Conservation (phyloP, 2,797 vertebrate genomes). For the Amphiprion clarkii region DNA sequence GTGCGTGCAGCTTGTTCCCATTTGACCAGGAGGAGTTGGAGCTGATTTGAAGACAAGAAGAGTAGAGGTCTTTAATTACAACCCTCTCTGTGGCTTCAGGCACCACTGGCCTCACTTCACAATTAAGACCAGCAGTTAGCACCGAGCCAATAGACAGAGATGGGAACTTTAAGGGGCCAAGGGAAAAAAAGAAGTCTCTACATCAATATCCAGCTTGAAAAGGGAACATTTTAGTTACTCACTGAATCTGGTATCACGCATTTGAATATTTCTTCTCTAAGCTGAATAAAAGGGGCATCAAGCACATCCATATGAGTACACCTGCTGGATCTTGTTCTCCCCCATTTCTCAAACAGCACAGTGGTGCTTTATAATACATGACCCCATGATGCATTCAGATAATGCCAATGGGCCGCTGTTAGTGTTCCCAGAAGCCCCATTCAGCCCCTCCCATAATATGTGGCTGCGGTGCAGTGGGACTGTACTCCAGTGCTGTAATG, state of each 20-base stretch:
- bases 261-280: slow-evolving; percentile 24
- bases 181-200: slow-evolving; percentile 34
- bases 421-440: slow-evolving; percentile 58
- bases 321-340: neutral
- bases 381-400: slow-evolving; percentile 56
- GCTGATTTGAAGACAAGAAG: slow-evolving; percentile 82
- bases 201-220: slow-evolving; percentile 38
- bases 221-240: slow-evolving; percentile 37
- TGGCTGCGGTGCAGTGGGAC: slow-evolving; percentile 66
- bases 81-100: slow-evolving; percentile 71
- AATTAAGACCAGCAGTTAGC: slow-evolving; percentile 79
- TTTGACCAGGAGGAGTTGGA: slow-evolving; percentile 77
- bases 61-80: slow-evolving; percentile 84
- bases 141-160: slow-evolving; percentile 52
- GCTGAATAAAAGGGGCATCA: neutral
- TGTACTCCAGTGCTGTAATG: slow-evolving; percentile 74
- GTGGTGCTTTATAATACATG: slow-evolving; percentile 32
- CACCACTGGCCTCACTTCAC: slow-evolving; percentile 73
- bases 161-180: slow-evolving; percentile 39
- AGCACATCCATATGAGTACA: neutral
- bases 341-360: slow-evolving; percentile 21
- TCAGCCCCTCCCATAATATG: slow-evolving; percentile 53
- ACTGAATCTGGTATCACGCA: slow-evolving; percentile 13
- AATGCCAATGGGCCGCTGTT: slow-evolving; percentile 45
- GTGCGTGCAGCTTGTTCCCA: slow-evolving; percentile 67